Conservation (phyloP, 2,113 vertebrate species). For the Salvelinus alpinus region DNA sequence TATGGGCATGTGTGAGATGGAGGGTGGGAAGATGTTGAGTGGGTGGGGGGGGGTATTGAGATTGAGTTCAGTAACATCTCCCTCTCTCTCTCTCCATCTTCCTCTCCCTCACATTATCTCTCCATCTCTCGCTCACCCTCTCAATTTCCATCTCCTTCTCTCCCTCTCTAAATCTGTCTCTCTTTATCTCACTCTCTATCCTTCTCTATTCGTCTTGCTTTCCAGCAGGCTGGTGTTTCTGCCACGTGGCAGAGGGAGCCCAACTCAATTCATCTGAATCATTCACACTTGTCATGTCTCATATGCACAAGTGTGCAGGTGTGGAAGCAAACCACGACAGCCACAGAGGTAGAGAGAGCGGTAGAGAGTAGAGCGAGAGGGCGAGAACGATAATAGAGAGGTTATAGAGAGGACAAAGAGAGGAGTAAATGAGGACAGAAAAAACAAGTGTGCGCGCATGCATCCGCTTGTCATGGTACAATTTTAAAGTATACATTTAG, state of each 20-base stretch:
- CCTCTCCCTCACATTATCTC: too few species aligned
- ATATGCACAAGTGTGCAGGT: not conserved
- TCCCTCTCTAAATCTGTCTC: not conserved
- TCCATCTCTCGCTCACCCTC: not conserved
- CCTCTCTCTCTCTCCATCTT: too few species aligned
- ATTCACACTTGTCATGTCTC: slow-evolving; percentile 27
- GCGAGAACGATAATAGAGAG: not conserved
- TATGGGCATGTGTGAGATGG: not conserved
- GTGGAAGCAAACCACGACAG: not conserved
- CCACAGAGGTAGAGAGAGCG: not conserved
- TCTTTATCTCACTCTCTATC: not conserved
- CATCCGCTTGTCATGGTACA: too few species aligned
- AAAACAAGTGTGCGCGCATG: not conserved
- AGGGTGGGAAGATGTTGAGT: not conserved
- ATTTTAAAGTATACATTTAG: too few species aligned
- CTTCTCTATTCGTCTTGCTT: not conserved
- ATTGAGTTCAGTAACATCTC: too few species aligned
- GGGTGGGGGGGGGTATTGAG: too few species aligned
- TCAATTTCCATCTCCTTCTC: not conserved
- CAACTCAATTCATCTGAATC: slow-evolving; percentile 39
- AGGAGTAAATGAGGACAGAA: not conserved
- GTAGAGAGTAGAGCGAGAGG: not conserved
- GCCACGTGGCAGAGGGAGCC: slow-evolving; percentile 35
- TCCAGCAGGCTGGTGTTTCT: slow-evolving; percentile 44
- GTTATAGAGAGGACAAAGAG: not conserved